Base-by-base conservation (phyloP, 2,888 invertebrate species). In the Drosophila nigritarsus region DNA sequence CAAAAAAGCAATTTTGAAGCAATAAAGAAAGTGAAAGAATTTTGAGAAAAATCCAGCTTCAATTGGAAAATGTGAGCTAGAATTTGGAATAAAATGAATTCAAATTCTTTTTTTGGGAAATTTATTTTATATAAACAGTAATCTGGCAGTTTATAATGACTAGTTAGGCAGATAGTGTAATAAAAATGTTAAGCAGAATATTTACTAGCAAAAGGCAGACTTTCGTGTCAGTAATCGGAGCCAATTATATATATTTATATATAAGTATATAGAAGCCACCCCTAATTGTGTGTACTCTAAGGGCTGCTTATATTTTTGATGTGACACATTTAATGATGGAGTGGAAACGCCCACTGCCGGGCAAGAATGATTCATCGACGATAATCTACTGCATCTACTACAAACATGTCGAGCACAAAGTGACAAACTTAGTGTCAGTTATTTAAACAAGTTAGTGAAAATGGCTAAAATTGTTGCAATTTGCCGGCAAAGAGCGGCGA, bases 401-500 rank as follows among this genome's bases (percentile, higher is more conserved):
- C 36, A 36, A 15, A 36, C 7, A 15, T 36, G 36, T 36, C 36
- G 15, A 7, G 15, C 36, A 32, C 3, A 9, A 32, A 32, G 9
- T 24, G 34, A 5, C 0, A 18, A 24, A 6, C 18, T 18, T 2
- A 2, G 24, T 24, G 1, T 24, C 24, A 24, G 24, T 24, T 20
- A 27, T 13, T 45, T 20, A 15, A 15, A 2, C 1, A 8, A 15
- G 15, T 20, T 20, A 20, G 15, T 24, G 8, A 15, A 24, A 15
- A 15, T 48, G 48, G 20, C 11, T 68, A 74, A 40, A 64, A 45
- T 15, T 53, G 55, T 30, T 60, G 36, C 18, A 80, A n/a, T 29
- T 58, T 45, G 34, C 67, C 77, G 11, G 74, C 70, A 40, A 62
- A 54, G n/a, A 63, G 45, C 8, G 56, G 20, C 3, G 42, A 9